These are phyloP conservation scores for Synanthedon tipuliformis DNA, from an alignment of 2,888 invertebrate species.

Conservation along the genomic window DNA sequence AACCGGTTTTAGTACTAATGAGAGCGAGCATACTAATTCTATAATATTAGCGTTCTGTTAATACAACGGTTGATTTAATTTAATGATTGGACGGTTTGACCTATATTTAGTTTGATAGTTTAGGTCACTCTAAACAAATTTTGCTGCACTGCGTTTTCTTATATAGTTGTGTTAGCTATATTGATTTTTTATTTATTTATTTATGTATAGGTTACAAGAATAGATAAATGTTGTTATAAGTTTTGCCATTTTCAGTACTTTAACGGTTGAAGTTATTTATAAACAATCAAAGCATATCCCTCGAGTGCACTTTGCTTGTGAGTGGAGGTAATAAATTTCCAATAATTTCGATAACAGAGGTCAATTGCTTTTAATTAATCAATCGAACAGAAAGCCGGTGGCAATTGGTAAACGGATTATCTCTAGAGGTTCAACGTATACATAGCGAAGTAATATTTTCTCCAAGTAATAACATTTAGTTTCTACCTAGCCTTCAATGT, in stretches of 20 bases:
- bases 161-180: too few relatives aligned
- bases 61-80: too few relatives aligned
- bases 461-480: conserved; percentile 16
- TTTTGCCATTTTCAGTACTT: too few relatives aligned
- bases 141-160: too few relatives aligned
- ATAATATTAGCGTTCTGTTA: too few relatives aligned
- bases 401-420: not conserved
- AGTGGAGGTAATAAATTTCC: not conserved
- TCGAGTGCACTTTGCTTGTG: not conserved
- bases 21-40: too few relatives aligned
- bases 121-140: too few relatives aligned
- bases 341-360: not conserved
- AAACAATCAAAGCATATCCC: not conserved
- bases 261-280: too few relatives aligned
- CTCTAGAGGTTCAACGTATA: conserved; percentile 1
- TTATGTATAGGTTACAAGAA: not conserved
- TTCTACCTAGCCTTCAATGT: conserved; percentile 1
- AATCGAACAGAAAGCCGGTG: not conserved
- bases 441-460: conserved; percentile 19
- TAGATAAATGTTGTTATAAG: too few relatives aligned
- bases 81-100: too few relatives aligned
- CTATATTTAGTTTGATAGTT: too few relatives aligned
- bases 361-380: not conserved
- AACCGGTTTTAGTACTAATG: too few relatives aligned
- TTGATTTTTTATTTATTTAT: not conserved